These are phyloP conservation scores for Andricus curvator DNA, from an alignment of 2,888 invertebrate genomes.

Conservation along the genomic window DNA sequence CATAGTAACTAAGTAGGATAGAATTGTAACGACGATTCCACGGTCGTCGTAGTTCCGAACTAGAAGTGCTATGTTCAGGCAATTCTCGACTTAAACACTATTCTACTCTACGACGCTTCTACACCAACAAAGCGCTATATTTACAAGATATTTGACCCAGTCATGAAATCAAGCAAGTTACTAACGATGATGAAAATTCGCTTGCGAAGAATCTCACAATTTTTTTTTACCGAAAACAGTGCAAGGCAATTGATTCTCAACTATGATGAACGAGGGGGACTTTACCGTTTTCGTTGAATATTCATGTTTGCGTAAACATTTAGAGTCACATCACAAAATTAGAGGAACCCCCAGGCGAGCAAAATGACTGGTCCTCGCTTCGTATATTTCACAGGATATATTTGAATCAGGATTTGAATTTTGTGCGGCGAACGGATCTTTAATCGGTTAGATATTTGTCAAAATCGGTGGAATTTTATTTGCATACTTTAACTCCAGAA, in stretches of 20 bases:
- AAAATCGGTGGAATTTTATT: conserved; percentile 19
- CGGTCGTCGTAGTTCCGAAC: conserved; percentile 49
- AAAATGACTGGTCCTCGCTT: conserved; percentile 21
- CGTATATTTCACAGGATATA: conserved; percentile 16
- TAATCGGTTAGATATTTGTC: conserved; percentile 28
- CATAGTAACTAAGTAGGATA: conserved; percentile 36
- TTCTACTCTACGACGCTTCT: conserved; percentile 33
- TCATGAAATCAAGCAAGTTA: conserved; percentile 37
- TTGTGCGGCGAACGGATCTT: neutral
- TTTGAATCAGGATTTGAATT: conserved; percentile 18
- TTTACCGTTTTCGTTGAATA: conserved; percentile 27
- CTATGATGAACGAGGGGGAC: conserved; percentile 5
- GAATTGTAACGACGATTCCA: conserved; percentile 39
- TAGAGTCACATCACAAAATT: conserved; percentile 38
- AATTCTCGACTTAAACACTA: conserved; percentile 48
- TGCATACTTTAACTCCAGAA: conserved; percentile 4
- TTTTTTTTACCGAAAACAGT: neutral
- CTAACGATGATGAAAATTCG: conserved; percentile 14
- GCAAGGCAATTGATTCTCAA: conserved; percentile 32
- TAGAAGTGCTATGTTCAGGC: conserved; percentile 46
- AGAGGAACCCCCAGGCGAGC: conserved; percentile 19
- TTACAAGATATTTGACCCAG: conserved; percentile 19
- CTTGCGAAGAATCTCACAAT: neutral
- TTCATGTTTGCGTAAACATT: conserved; percentile 39
- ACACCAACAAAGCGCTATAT: conserved; percentile 1